Evolutionary conservation across 2,113 vertebrate genomes (phyloP), one percentile per base, ranked within the genome.

Genomic region (Gobio gobio): DNA sequence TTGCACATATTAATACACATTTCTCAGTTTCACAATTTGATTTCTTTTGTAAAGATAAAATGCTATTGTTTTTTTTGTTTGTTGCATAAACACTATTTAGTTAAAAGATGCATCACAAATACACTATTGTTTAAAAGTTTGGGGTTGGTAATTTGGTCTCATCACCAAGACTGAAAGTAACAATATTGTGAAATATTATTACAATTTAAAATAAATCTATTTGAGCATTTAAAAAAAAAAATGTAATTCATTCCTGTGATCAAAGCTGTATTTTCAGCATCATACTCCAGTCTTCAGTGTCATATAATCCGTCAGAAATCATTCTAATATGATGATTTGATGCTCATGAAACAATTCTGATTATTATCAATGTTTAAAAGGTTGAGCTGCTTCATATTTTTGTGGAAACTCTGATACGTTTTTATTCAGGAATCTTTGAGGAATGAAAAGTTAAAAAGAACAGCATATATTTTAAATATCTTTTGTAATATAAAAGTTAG

Each of bases 71-170:
- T 7, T 4, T 36, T 70, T 73, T 22, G 24, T 5, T 68, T 22
- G 24, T 29, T 29, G 14, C 14, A 43, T 59, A 24, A 78, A 61
- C 54, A 24, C 54, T 40, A 10, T 56, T 51, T 56, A 78, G 29
- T 58, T 64, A 47, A 86, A 14, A 51, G 26, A 29, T 54, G 56
- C 56, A 87, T 70, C 66, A 43, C 36, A 70, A 70, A 43, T 12
- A 43, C 36, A 43, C 66, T 22, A 68, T 18, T 4, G 9, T 2
- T 63, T 14, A 5, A 12, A 63, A 14, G 61, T 29, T 63, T 63
- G 36, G 20, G 36, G 20, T 72, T 5, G 2, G 1, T 4, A 9
- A 36, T 68, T 18, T 33, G 13, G 49, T 51, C 13, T 51, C 49
- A 1, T 68, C 64, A 36, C 16, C 29, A 18, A 66, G 16, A 16